Base-by-base conservation (phyloP, 1,140 invertebrate genomes). In the roundworm (Caenorhabditis elegans) region DNA sequence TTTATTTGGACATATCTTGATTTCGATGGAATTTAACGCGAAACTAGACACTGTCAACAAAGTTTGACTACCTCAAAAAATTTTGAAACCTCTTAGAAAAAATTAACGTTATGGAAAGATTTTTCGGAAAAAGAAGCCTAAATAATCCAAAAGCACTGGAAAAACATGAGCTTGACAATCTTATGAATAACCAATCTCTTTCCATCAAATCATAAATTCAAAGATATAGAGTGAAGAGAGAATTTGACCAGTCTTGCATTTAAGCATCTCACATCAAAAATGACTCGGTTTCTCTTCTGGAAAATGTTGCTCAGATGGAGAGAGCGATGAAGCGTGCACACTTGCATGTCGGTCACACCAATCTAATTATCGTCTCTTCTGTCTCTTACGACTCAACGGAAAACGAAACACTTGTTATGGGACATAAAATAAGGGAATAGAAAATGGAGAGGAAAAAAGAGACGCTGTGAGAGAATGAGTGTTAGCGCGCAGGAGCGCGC, bases 381-480 rank as follows among this genome's bases (percentile, higher is more conserved):
- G 31, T 39, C 34, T 60, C 53, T 60, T 24, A 60, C n/a, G 53
- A 70, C 60, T 70, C 60, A 39, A 39, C 60, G 60, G 60, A 70
- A 70, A 34, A 31, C 31, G 60, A 70, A 51, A 77, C 76, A 77
- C 43, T 77, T 60, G 77, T 55, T 60, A 70, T 53, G 79, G 43
- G 55, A 48, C 36, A 51, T 46, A 80, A 80, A 70, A 79, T 28
- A 79, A 51, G 22, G 6, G 15, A 39, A 47, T 47, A 49, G 31
- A 47, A 55, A 55, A 47, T 17, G 17, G 6, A 24, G 24, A 24
- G 22, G 34, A 51, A 78, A 78, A n/a, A 13, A 78, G 48, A 55
- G 39, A 19, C 22, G n/a, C 51, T n/a, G 55, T 19, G 77, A 51
- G n/a, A 19, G 47, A 28, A 77, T 34, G 75, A 77, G 43, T 31